Conservation (phyloP, 2,888 invertebrate genomes). For the Drosophila affinis region DNA sequence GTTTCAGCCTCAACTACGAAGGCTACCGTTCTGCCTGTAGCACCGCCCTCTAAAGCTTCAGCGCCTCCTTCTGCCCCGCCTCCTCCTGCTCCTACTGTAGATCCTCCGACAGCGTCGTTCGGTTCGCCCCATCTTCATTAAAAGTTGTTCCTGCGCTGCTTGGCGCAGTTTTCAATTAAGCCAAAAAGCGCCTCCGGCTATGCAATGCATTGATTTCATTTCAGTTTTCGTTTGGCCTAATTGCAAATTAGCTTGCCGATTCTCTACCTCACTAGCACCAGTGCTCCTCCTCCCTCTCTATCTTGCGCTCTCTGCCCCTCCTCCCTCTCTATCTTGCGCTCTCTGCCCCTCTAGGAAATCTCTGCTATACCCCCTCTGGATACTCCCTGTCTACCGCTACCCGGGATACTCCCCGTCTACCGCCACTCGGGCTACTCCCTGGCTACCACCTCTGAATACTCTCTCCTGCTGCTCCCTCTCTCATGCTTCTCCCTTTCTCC, state of each 20-base stretch:
- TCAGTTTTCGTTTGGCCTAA: slow-evolving; percentile 59
- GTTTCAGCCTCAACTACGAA: neutral
- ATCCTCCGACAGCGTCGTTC: slow-evolving; percentile 6
- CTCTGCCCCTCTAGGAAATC: no score
- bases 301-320: no score
- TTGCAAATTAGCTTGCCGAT: slow-evolving; percentile 67
- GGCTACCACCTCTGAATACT: no score
- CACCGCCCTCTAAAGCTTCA: neutral
- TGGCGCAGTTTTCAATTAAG: slow-evolving; percentile 65
- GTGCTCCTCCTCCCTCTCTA: neutral
- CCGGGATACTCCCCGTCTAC: neutral
- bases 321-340: no score
- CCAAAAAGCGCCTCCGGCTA: slow-evolving; percentile 44
- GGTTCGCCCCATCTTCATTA: slow-evolving; percentile 57
- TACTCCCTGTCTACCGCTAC: neutral
- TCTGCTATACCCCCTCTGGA: neutral
- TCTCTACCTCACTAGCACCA: neutral
- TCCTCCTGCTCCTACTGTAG: neutral
- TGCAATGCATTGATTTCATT: slow-evolving; percentile 69
- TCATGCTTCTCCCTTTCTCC: no score
- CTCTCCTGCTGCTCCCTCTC: neutral
- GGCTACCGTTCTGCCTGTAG: slow-evolving; percentile 3
- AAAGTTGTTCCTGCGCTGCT: slow-evolving; percentile 67
- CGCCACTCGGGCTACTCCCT: neutral
- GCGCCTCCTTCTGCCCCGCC: neutral